Evolutionary conservation across 2,113 vertebrate species (phyloP), one percentile per base, ranked within the genome.

Genomic region (Jaculus jaculus): DNA sequence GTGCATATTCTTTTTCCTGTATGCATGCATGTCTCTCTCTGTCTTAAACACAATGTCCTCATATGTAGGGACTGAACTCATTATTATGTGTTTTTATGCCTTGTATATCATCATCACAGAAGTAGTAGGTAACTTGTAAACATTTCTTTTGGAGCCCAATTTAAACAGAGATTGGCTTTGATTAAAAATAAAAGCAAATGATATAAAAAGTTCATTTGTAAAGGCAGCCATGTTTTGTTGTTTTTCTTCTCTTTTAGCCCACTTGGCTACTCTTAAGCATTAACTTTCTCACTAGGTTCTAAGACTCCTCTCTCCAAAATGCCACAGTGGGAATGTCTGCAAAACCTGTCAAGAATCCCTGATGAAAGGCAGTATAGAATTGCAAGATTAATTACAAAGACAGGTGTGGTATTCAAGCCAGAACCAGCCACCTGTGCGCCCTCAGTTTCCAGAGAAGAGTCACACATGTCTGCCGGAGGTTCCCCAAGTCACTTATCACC

Each of bases 241-340:
- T 42, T 84, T 96, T 95, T 93, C 84, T 86, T 95, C 90, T 77
- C 39, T 77, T 47, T 47, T n/a, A 88, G 30, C 15, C 61, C 58
- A 80, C 17, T n/a, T 54, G 30, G 61, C 10, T 6, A 60, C 73
- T 58, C 37, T 69, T 54, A 82, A 73, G 89, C 83, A n/a, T 66
- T 94, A 58, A 75, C 71, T 91, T 82, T 68, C 34, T 83, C 93
- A 85, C 65, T 80, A 51, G 71, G 87, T 68, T 71, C 84, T 91
- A 72, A 80, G 65, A 75, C 69, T 95, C 94, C 65, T 5, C 77
- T 78, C 78, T 68, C 37, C 81, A 77, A 37, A 87, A 95, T 85
- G 73, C 58, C 86, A 54, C 51, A 23, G 84, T 9, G 23, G 17
- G 65, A 71, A 2, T 34, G 78, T 90, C 92, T 96, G 93, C 23